phyloP scores from a whole-genome alignment of 2,113 vertebrate species.

The Cyanoderma ruficeps region DNA sequence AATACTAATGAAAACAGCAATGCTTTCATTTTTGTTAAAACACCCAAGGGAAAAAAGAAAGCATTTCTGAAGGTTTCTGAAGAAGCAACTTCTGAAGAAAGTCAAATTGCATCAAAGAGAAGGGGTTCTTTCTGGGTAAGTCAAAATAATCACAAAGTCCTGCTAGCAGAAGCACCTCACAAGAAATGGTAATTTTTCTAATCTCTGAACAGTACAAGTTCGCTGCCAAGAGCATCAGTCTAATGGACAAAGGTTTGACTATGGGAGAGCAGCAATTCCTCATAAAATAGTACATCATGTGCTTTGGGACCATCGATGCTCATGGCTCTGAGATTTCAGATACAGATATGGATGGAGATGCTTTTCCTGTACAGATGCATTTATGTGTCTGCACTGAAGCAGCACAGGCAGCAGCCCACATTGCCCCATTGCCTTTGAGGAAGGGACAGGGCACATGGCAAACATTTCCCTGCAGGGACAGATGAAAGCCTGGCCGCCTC shows the following conservation, averaged over 20 bases:
- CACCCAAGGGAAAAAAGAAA: not conserved
- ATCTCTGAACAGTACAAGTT: not conserved
- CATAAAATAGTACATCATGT: not conserved
- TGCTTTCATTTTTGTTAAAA: not conserved
- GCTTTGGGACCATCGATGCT: not conserved
- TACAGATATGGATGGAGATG: not conserved
- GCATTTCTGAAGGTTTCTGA: not conserved
- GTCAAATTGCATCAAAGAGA: not conserved
- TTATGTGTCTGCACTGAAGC: not conserved
- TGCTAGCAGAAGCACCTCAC: not conserved
- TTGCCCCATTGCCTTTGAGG: not conserved
- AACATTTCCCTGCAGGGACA: not conserved
- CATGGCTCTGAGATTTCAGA: not conserved
- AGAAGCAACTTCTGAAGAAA: not conserved
- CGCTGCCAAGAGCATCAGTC: fast-evolving
- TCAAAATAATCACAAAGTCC: not conserved
- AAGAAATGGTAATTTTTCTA: not conserved
- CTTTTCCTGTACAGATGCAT: not conserved
- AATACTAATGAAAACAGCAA: not conserved
- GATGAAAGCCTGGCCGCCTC: not conserved
- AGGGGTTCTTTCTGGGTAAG: not conserved
- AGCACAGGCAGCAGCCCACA: not conserved
- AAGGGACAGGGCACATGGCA: not conserved
- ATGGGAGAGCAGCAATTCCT: not conserved
- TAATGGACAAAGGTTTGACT: not conserved